Evolutionary conservation across 2,888 invertebrate species (phyloP).

Genomic region (Cancer borealis): DNA sequence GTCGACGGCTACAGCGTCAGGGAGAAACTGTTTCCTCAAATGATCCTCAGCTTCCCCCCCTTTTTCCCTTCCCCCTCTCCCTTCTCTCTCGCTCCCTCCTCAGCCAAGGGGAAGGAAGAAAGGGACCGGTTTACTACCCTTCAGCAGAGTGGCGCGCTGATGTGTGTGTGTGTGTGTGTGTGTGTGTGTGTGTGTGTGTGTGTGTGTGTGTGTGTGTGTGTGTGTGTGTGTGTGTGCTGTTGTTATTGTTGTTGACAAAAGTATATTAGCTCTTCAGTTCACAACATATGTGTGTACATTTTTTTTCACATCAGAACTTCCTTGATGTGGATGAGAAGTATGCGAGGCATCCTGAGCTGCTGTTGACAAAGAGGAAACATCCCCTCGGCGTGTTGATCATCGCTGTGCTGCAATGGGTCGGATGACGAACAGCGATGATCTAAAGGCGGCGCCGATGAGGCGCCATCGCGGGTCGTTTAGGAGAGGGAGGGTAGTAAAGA

Average conservation of each 20-base stretch:
- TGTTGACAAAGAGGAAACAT: neutral
- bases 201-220: slow-evolving; percentile 46
- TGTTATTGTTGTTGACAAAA: neutral
- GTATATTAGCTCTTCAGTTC: neutral
- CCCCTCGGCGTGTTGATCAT: neutral
- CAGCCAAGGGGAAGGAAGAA: slow-evolving; percentile 12
- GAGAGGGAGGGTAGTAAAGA: neutral
- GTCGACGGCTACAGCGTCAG: slow-evolving; percentile 68
- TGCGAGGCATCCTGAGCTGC: neutral
- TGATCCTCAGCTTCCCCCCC: slow-evolving; percentile 50
- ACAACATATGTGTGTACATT: neutral
- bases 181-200: slow-evolving; percentile 22
- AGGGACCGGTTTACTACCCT: neutral
- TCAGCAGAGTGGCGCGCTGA: neutral
- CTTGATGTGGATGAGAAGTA: neutral
- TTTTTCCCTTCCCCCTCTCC: neutral
- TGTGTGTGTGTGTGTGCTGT: slow-evolving; percentile 48
- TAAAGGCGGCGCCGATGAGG: slow-evolving; percentile 26
- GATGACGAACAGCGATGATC: slow-evolving; percentile 15
- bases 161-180: slow-evolving; percentile 30
- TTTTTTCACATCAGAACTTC: neutral
- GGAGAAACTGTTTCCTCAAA: slow-evolving; percentile 66
- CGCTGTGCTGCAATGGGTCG: neutral
- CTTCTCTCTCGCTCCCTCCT: neutral
- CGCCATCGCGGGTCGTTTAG: slow-evolving; percentile 28